Evolutionary conservation across 2,797 vertebrate genomes (phyloP).

Genomic region (Sebastes diploproa): DNA sequence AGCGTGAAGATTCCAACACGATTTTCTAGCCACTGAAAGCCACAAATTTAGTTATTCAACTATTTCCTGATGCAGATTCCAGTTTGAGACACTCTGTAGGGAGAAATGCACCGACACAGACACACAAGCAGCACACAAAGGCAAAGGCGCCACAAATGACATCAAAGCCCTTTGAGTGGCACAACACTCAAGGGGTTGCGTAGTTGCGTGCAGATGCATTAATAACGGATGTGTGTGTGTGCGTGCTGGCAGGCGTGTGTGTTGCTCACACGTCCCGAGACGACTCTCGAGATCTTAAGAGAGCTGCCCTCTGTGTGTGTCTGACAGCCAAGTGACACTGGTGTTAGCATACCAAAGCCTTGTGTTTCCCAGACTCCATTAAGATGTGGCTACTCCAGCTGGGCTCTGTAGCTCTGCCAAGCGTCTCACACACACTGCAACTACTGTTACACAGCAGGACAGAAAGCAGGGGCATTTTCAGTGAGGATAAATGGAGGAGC

Average conservation of each 20-base stretch:
- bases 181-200: slow-evolving; percentile 41
- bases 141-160: slow-evolving; percentile 29
- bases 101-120: slow-evolving; percentile 22
- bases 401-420: slow-evolving; percentile 58
- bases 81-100: slow-evolving; percentile 29
- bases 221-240: slow-evolving; percentile 31
- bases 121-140: slow-evolving; percentile 28
- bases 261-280: slow-evolving; percentile 42
- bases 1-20: neutral
- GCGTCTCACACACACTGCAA: slow-evolving; percentile 33
- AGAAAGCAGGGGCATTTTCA: neutral
- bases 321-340: slow-evolving; percentile 62
- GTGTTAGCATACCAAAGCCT: slow-evolving; percentile 70
- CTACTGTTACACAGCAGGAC: slow-evolving; percentile 25
- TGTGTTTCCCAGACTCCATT: slow-evolving; percentile 70
- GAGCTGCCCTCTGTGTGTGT: slow-evolving; percentile 58
- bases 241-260: slow-evolving; percentile 19
- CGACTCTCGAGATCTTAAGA: slow-evolving; percentile 64
- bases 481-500: neutral
- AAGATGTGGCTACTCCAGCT: slow-evolving; percentile 58
- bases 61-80: slow-evolving; percentile 41
- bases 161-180: slow-evolving; percentile 58
- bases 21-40: slow-evolving; percentile 40
- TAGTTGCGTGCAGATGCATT: slow-evolving; percentile 47
- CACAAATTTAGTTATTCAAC: slow-evolving; percentile 32